Evolutionary conservation across 2,888 invertebrate genomes (phyloP), one percentile per base, ranked within the genome.

Genomic region (Coecobrya sp.): DNA sequence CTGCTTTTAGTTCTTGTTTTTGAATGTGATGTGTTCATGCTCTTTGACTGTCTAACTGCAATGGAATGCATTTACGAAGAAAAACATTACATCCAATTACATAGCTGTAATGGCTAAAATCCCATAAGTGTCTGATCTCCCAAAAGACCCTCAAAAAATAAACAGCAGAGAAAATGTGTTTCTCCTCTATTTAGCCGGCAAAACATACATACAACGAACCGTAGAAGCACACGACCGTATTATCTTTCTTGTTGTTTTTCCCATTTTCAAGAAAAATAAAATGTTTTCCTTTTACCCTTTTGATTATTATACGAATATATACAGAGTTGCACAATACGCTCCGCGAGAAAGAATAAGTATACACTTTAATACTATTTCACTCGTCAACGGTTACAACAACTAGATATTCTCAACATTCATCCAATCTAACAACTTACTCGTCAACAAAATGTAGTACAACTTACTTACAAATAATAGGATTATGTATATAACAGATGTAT

Each of bases 51-150:
- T 68, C 55, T 89, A 59, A 84, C 42, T 84, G 84, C 89, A 89
- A 59, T 89, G 89, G 89, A 89, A 89, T 89, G 89, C 73, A 89
- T 84, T 84, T 84, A 89, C 73, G 8, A 81, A 82, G 55, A 70
- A 89, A 84, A 89, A 89, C 89, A 89, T 89, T 89, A 89, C 89
- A 89, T 89, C 89, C 89, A 89, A 89, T 89, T 89, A 89, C 89
- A 85, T 62, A 27, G 62, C 52, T 84, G 89, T 89, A 89, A 89
- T 89, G 84, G 89, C 70, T 84, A 84, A 84, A 89, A 89, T 89
- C 89, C 89, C 89, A 84, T 82, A 89, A 89, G 89, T 89, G 89
- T 70, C 84, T 89, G 85, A 89, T 89, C 84, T 89, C 89, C 84
- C 89, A 73, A 76, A 89, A 85, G 89, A 85, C 84, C 84, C 84